These are phyloP conservation scores for Xenopus petersii DNA, from an alignment of 2,797 vertebrate species.

Conservation along the genomic window DNA sequence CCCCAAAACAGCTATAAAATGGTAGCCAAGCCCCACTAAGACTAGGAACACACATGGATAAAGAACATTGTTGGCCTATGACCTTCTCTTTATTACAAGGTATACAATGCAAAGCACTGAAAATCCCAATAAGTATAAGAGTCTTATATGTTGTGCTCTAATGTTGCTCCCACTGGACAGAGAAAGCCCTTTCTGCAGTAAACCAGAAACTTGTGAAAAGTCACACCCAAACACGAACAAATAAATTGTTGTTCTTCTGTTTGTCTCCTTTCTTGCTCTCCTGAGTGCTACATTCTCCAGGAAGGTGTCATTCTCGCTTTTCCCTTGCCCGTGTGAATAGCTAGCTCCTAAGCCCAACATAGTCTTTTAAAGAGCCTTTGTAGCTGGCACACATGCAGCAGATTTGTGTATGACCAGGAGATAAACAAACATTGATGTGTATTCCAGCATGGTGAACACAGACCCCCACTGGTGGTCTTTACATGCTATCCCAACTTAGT, in stretches of 20 bases:
- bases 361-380: no score
- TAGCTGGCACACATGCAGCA: no score
- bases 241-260: not conserved
- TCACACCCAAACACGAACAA: slow-evolving; percentile 13
- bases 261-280: slow-evolving; percentile 5
- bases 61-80: not conserved
- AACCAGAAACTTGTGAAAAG: slow-evolving; percentile 19
- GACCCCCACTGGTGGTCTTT: no score
- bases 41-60: no score
- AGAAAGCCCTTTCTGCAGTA: not conserved
- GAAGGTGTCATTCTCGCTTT: slow-evolving; percentile 12
- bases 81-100: not conserved
- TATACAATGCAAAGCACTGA: not conserved
- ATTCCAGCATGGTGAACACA: no score
- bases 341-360: no score
- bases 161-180: not conserved
- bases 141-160: not conserved
- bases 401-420: no score
- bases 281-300: slow-evolving; percentile 16
- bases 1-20: no score
- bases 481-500: no score
- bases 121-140: slow-evolving; percentile 7
- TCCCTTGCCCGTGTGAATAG: no score
- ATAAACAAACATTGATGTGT: no score
- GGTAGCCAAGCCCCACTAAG: no score